Evolutionary conservation across 1,140 invertebrate species (phyloP).

Genomic region (Leptoteleia sp.): DNA sequence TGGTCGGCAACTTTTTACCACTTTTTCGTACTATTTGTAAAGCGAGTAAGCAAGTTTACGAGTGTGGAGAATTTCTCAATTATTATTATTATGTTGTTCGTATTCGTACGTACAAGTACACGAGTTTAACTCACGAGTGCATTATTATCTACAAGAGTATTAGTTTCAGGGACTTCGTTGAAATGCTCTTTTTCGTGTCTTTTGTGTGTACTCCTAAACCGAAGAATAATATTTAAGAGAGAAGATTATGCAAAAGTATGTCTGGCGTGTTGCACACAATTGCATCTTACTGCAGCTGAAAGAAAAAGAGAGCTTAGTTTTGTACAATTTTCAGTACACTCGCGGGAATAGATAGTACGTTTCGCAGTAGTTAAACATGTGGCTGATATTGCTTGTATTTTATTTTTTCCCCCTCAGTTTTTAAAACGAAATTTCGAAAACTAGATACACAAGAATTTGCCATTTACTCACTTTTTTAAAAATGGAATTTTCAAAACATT

Average conservation of each 20-base stretch:
- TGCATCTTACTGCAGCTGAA: constrained; percentile 6
- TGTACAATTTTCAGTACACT: constrained; percentile 3
- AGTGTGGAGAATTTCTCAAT: neutral
- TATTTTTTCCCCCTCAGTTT: neutral
- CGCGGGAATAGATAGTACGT: constrained; percentile 7
- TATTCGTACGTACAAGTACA: neutral
- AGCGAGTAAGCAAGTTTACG: no score
- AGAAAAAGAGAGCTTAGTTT: constrained; percentile 7
- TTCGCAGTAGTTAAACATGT: constrained; percentile 11
- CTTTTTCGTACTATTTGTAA: no score
- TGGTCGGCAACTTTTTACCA: no score
- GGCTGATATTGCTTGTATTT: constrained; percentile 2
- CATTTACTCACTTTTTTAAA: no score
- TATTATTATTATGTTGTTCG: no score
- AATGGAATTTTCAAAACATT: no score
- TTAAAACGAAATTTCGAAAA: neutral
- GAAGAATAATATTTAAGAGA: constrained; percentile 20
- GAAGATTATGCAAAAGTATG: constrained; percentile 21
- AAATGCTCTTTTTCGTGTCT: constrained; percentile 1
- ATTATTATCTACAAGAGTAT: neutral
- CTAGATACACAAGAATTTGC: no score
- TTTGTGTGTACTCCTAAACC: neutral
- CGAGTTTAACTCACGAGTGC: neutral
- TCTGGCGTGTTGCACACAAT: constrained; percentile 10
- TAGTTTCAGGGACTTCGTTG: constrained; percentile 9